phyloP scores from a whole-genome alignment of 1,140 invertebrate genomes.

The Alviniconcha marisindica region DNA sequence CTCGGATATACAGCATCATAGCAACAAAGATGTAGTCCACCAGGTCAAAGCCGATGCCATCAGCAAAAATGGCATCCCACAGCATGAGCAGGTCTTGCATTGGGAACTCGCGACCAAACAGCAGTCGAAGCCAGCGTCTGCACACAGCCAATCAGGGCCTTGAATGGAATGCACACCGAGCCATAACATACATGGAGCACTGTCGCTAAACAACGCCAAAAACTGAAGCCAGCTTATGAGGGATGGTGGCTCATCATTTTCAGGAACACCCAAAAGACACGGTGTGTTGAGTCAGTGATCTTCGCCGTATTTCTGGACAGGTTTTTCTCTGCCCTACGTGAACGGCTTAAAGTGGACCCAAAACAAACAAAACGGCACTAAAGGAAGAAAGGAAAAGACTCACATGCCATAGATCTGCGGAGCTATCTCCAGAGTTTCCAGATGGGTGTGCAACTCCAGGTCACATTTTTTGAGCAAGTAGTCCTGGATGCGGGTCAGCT shows the following conservation, averaged over 20 bases:
- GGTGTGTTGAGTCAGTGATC: too few relatives aligned
- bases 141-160: conserved; percentile 57
- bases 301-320: too few relatives aligned
- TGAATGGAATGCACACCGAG: too few relatives aligned
- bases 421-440: conserved; percentile 84
- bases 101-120: conserved; percentile 89
- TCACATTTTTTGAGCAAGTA: conserved; percentile 82
- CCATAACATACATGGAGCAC: too few relatives aligned
- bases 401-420: conserved; percentile 90
- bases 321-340: too few relatives aligned
- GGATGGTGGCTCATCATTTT: too few relatives aligned
- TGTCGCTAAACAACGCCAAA: too few relatives aligned
- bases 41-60: conserved; percentile 83
- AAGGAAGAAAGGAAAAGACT: too few relatives aligned
- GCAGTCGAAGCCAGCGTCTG: conserved; percentile 87
- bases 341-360: too few relatives aligned
- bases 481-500: conserved; percentile 84
- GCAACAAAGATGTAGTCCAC: conserved; percentile 87
- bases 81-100: conserved; percentile 84
- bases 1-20: conserved; percentile 85
- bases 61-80: conserved; percentile 89
- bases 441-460: conserved; percentile 82
- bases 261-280: too few relatives aligned
- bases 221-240: too few relatives aligned
- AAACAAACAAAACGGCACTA: too few relatives aligned